These are phyloP conservation scores for Champsocephalus gunnari DNA, from an alignment of 2,797 vertebrate genomes.

Conservation along the genomic window DNA sequence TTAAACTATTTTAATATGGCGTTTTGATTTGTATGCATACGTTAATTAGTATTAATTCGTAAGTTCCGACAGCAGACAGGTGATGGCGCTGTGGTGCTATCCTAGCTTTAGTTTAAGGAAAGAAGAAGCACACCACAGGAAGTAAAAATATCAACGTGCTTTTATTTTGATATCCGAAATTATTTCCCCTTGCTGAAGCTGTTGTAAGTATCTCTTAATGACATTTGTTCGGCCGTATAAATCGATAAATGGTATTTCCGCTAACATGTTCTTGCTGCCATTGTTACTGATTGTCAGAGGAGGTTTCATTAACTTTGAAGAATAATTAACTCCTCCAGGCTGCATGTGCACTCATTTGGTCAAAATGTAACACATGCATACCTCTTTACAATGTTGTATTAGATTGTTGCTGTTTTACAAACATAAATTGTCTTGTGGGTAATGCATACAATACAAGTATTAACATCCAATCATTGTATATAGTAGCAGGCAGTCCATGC, in stretches of 20 bases:
- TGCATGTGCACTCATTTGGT: too few species aligned
- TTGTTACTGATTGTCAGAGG: neutral
- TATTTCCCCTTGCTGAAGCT: neutral
- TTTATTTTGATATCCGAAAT: neutral
- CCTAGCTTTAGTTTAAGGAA: neutral
- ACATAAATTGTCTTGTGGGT: too few species aligned
- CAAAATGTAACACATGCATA: too few species aligned
- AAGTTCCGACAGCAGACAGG: neutral
- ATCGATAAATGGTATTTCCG: neutral
- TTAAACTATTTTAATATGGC: neutral
- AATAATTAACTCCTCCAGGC: too few species aligned
- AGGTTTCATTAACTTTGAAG: too few species aligned
- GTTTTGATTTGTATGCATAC: neutral
- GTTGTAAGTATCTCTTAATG: slow-evolving; percentile 39
- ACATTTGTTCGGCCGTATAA: neutral
- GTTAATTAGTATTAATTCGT: too few species aligned
- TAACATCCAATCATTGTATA: too few species aligned
- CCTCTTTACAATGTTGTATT: too few species aligned
- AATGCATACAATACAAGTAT: too few species aligned
- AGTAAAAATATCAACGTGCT: slow-evolving; percentile 57
- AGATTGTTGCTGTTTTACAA: too few species aligned
- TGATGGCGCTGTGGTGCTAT: slow-evolving; percentile 44
- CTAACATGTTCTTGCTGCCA: neutral
- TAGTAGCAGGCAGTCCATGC: too few species aligned
- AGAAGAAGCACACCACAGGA: slow-evolving; percentile 51